phyloP scores from a whole-genome alignment of 2,888 invertebrate genomes.

The Pogonocherus hispidulus region DNA sequence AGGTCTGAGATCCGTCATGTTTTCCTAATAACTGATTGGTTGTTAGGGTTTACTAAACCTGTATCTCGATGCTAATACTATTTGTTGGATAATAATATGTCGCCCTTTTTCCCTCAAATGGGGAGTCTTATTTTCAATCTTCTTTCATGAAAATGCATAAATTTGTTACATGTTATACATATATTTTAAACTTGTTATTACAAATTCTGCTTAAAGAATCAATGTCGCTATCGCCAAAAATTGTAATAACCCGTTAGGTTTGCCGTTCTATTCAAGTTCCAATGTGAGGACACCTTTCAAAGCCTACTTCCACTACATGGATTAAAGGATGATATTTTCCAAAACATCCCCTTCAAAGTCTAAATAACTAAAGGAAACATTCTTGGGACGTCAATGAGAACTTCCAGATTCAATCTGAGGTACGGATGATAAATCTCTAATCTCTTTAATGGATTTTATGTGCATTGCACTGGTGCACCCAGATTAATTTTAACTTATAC shows the following conservation, averaged over 20 bases:
- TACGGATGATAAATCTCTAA: conserved; percentile 17
- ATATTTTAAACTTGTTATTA: too few species aligned
- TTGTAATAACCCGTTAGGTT: not conserved
- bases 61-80: too few species aligned
- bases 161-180: too few species aligned
- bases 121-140: too few species aligned
- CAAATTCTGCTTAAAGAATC: too few species aligned
- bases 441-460: conserved; percentile 19
- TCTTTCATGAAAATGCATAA: too few species aligned
- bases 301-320: conserved; percentile 31
- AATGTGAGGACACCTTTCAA: not conserved
- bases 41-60: too few species aligned
- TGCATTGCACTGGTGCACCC: not conserved
- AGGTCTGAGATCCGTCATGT: too few species aligned
- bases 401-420: conserved; percentile 9
- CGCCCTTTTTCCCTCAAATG: too few species aligned
- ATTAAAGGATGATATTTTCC: conserved; percentile 19
- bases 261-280: not conserved
- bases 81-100: too few species aligned
- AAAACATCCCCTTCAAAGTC: conserved; percentile 3
- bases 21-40: too few species aligned
- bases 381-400: conserved; percentile 18
- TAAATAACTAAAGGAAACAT: conserved; percentile 18
- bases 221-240: not conserved
- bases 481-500: conserved; percentile 1